These are phyloP conservation scores for Drosophila repleta DNA, from an alignment of 1,140 invertebrate species.

Conservation along the genomic window DNA sequence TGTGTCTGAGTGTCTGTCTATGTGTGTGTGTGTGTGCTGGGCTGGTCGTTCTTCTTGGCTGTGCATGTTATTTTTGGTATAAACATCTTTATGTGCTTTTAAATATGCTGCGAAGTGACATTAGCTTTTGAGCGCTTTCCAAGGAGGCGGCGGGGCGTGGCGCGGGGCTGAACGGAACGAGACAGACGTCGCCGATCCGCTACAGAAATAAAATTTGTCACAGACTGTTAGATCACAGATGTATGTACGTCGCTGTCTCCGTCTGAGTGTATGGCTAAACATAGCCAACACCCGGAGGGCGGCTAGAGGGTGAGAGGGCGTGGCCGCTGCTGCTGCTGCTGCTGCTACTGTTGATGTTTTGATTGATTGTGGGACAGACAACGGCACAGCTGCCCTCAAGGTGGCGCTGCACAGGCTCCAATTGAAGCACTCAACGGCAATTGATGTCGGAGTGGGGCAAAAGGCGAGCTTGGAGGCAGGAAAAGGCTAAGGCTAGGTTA, in stretches of 20 bases:
- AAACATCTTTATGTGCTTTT: conserved; percentile 82
- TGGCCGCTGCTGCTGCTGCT: conserved; percentile 6
- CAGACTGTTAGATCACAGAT: conserved; percentile 77
- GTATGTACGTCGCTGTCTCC: conserved; percentile 34
- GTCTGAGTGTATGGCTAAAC: conserved; percentile 53
- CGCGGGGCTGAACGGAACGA: conserved; percentile 8
- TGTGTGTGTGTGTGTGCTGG: neutral
- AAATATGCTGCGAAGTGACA: conserved; percentile 81
- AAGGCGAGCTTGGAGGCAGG: neutral
- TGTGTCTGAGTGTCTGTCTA: neutral
- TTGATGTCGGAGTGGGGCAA: neutral
- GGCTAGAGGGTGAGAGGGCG: neutral
- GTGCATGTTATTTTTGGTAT: conserved; percentile 73
- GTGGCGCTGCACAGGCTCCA: conserved; percentile 54
- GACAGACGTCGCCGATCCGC: conserved; percentile 67
- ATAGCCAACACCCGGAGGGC: conserved; percentile 44
- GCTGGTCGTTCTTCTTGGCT: conserved; percentile 26
- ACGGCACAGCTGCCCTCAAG: conserved; percentile 51
- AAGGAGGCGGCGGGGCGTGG: neutral
- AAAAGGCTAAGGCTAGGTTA: no score
- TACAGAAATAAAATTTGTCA: conserved; percentile 81
- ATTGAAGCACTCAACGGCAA: neutral
- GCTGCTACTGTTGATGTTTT: conserved; percentile 65
- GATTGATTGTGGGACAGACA: conserved; percentile 66
- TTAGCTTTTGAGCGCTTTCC: conserved; percentile 67